These are phyloP conservation scores for Acleris laterana DNA, from an alignment of 2,888 invertebrate species.

Conservation along the genomic window DNA sequence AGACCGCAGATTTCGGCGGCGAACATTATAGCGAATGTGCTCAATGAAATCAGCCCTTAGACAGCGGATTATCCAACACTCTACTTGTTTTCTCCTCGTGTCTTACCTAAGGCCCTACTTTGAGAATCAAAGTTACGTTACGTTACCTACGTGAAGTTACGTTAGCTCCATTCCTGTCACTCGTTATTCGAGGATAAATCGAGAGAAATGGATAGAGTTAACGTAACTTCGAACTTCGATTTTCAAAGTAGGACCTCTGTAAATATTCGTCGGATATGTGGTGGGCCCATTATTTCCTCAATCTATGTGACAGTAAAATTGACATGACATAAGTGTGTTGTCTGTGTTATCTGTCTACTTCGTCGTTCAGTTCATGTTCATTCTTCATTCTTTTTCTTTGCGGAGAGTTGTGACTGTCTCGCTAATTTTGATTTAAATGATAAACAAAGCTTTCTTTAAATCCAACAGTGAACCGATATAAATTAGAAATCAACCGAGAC, in stretches of 20 bases:
- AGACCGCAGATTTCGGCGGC: too few species aligned
- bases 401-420: slow-evolving; percentile 15
- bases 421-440: slow-evolving; percentile 6
- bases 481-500: neutral
- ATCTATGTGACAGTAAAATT: neutral
- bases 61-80: too few species aligned
- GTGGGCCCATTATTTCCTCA: neutral
- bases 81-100: too few species aligned
- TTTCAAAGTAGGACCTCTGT: neutral
- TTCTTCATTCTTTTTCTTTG: slow-evolving; percentile 32
- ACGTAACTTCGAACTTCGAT: too few species aligned
- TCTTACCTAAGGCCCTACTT: too few species aligned
- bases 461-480: neutral
- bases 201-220: too few species aligned
- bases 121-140: too few species aligned
- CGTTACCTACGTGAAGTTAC: too few species aligned
- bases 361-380: neutral
- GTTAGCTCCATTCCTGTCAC: too few species aligned
- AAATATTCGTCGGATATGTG: neutral
- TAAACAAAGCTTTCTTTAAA: slow-evolving; percentile 7
- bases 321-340: slow-evolving; percentile 24
- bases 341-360: neutral
- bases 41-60: too few species aligned
- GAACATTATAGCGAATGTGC: too few species aligned
- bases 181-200: too few species aligned